phyloP scores from a whole-genome alignment of 2,888 invertebrate species.

The Muschampia plurimacula region DNA sequence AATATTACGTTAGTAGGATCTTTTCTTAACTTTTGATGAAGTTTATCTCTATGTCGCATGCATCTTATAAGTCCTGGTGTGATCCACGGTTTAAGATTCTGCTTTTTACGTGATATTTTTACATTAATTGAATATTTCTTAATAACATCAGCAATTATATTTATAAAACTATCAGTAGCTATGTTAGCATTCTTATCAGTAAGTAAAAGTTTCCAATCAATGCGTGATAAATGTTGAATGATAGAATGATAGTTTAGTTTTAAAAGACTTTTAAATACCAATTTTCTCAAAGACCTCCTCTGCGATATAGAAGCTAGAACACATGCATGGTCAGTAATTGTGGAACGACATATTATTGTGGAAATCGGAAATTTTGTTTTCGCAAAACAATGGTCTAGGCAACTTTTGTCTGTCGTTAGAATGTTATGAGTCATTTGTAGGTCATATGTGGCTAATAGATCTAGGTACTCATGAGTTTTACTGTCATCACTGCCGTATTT shows the following conservation, averaged over 20 bases:
- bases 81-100: too few species aligned
- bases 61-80: too few species aligned
- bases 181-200: too few species aligned
- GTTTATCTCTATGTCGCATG: too few species aligned
- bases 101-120: too few species aligned
- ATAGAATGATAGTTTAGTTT: background rate
- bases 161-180: too few species aligned
- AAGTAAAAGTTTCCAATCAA: too few species aligned
- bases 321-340: background rate
- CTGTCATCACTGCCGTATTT: background rate
- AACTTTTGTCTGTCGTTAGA: background rate
- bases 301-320: background rate
- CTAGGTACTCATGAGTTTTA: background rate
- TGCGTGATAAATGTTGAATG: background rate
- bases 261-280: background rate
- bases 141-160: too few species aligned
- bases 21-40: too few species aligned
- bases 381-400: background rate
- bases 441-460: background rate
- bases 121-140: too few species aligned
- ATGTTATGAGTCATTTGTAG: slow-evolving; percentile 5
- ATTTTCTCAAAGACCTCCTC: background rate
- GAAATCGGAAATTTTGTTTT: background rate
- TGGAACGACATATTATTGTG: background rate
- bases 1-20: too few species aligned